These are phyloP conservation scores for Taxidea taxus DNA, from an alignment of 2,113 vertebrate genomes.

Conservation along the genomic window DNA sequence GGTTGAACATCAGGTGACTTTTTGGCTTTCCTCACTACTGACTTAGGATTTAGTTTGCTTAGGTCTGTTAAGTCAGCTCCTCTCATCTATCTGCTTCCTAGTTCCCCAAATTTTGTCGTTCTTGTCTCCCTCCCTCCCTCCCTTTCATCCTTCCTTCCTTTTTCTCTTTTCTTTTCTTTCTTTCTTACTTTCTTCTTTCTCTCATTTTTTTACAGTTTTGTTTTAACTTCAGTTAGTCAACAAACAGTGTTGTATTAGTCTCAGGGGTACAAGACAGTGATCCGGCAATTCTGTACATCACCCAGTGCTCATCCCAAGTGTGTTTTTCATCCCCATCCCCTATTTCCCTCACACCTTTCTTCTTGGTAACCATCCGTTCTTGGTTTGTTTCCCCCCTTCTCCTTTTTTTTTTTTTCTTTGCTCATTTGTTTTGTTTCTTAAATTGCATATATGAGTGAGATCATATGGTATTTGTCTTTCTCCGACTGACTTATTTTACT, in stretches of 20 bases:
- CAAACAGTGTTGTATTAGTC: background rate
- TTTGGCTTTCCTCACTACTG: constrained; percentile 44
- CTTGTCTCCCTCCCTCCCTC: background rate
- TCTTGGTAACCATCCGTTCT: background rate
- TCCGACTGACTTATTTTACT: background rate
- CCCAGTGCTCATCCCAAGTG: background rate
- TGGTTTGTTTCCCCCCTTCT: background rate
- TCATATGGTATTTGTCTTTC: background rate
- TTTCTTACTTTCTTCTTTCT: background rate
- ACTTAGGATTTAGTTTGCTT: constrained; percentile 46
- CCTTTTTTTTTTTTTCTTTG: background rate
- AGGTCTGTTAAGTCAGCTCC: constrained; percentile 4
- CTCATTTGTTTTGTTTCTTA: background rate
- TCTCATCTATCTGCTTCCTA: background rate
- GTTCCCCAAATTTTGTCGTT: background rate
- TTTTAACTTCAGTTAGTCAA: background rate
- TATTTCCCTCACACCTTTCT: background rate
- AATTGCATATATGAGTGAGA: background rate
- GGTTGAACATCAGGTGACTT: background rate
- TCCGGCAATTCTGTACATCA: background rate
- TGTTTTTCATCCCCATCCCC: background rate
- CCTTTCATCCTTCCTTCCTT: background rate
- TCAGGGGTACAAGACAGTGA: background rate
- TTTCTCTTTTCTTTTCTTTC: too few species aligned
- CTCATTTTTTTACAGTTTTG: background rate